Conservation (phyloP, 92 coral and sea anemone species). For the Anthopleura xanthogrammica region DNA sequence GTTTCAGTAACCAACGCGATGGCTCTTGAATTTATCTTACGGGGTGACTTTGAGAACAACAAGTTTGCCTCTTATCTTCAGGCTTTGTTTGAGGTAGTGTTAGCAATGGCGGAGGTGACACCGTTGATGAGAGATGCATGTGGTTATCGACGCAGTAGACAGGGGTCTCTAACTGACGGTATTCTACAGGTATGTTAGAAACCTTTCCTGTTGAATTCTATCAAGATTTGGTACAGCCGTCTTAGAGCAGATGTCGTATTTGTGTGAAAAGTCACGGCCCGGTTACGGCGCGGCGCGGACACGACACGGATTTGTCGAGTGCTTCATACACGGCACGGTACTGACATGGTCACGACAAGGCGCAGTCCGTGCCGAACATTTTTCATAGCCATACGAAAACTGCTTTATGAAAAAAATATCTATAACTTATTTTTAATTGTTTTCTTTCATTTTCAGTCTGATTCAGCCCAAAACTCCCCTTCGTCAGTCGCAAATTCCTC, state of each 20-base stretch:
- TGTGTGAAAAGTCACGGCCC: too few species aligned
- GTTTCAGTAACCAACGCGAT: conserved; percentile 74
- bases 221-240: background rate
- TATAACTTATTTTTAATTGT: background rate
- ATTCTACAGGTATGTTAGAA: conserved; percentile 16
- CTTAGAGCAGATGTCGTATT: background rate
- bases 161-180: conserved; percentile 34
- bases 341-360: too few species aligned
- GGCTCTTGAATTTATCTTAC: conserved; percentile 87
- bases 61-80: conserved; percentile 91
- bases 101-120: conserved; percentile 74
- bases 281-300: too few species aligned
- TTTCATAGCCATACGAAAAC: too few species aligned
- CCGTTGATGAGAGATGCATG: conserved; percentile 26
- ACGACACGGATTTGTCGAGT: too few species aligned
- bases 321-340: too few species aligned
- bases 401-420: too few species aligned
- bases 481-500: background rate
- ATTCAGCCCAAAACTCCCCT: conserved; percentile 7
- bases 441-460: background rate
- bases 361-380: too few species aligned
- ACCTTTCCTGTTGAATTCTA: background rate
- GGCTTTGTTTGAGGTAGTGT: conserved; percentile 79
- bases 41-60: conserved; percentile 91
- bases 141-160: conserved; percentile 22